Evolutionary conservation across 2,888 invertebrate genomes (phyloP), one percentile per base, ranked within the genome.

Genomic region (Dorcus hopei): DNA sequence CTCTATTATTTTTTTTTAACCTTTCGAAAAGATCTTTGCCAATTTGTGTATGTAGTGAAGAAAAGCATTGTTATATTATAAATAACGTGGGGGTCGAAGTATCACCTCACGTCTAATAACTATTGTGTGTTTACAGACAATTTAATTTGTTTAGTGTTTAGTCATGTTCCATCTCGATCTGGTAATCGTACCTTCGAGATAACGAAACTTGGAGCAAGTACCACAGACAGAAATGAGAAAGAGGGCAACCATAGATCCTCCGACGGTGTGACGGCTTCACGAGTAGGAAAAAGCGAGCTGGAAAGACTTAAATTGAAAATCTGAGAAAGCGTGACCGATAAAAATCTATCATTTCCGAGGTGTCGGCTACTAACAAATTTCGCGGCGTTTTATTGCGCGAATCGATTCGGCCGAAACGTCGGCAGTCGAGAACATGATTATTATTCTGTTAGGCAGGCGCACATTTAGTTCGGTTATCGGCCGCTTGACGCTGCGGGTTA

Each of bases 341-440:
- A 70, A 65, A 65, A 70, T 71, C 69, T 66, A 68, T 70, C 68
- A 71, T 72, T 72, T 72, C 71, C 71, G 62, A 64, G 65, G 60
- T 65, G 69, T 68, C 68, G 67, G 59, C 23, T 38, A 14, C 47
- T 47, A 9, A 38, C n/a, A 11, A 9, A 19, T 38, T 50, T 14
- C 52, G 47, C 52, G 58, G 58, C 61, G 55, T 58, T 61, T 56
- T 54, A 54, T 62, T 61, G 62, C 59, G 59, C 59, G 63, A 64
- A 67, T 65, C 65, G 64, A 67, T 67, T 63, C 59, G 49, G 54
- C 49, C 55, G 52, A 54, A 57, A 57, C 59, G 54, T 48, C 53
- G 58, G 63, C 64, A 65, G 67, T 61, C 63, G 65, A 66, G 68
- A 70, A 68, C 67, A 67, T 63, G 68, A 69, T 70, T 69, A 70